Conservation (phyloP, 2,797 vertebrate genomes). For the Molossus alvarezi region DNA sequence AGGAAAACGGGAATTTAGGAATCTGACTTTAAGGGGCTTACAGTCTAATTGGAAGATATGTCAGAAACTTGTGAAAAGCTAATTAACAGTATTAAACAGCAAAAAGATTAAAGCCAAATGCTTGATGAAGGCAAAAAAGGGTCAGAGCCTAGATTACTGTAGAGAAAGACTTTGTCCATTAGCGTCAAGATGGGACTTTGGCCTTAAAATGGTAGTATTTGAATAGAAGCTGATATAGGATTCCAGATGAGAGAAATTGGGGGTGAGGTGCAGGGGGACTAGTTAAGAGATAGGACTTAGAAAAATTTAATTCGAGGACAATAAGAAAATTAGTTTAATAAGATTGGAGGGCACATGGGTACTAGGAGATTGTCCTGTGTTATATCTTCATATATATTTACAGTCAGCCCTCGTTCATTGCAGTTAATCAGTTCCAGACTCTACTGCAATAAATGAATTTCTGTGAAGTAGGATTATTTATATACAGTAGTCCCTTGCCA, state of each 20-base stretch:
- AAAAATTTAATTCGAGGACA: slow-evolving; percentile 38
- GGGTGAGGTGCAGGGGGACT: no score
- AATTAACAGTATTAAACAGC: not conserved
- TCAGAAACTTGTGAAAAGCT: slow-evolving; percentile 49
- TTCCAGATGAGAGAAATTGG: slow-evolving; percentile 39
- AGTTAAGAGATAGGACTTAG: not conserved
- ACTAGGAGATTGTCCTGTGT: not conserved
- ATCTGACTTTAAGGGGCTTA: slow-evolving; percentile 34
- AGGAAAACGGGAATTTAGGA: slow-evolving; percentile 24
- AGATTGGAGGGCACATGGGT: not conserved
- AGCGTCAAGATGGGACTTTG: not conserved
- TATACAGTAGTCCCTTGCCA: no score
- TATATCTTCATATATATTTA: not conserved
- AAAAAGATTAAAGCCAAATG: slow-evolving; percentile 24
- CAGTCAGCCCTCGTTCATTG: no score
- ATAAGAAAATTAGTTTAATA: slow-evolving; percentile 63
- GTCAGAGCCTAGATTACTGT: not conserved
- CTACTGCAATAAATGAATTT: no score
- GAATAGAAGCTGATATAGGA: not conserved
- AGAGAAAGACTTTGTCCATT: not conserved
- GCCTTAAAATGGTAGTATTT: not conserved
- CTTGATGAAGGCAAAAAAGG: not conserved
- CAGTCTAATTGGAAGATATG: slow-evolving; percentile 5
- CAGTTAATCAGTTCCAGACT: no score
- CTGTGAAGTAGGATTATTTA: no score